A percentile compares a stretch with the other conserved stretches of the same genome.
Evolutionary conservation across 2,113 vertebrate species (phyloP).

Genomic region (Pterophyllum scalare): DNA sequence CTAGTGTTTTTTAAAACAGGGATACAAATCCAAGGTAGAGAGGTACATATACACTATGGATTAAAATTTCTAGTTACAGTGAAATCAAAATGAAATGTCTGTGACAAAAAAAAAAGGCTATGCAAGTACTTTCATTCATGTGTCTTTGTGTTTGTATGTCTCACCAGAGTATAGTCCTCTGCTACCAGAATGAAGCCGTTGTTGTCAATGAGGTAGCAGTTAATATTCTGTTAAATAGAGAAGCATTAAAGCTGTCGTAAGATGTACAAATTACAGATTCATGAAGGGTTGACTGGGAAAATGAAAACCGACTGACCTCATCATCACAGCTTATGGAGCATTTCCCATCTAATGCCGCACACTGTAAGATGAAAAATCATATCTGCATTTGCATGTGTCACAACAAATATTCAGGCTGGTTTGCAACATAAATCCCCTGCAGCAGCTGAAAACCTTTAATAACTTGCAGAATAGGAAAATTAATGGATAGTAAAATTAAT

Average conservation of each 20-base stretch:
- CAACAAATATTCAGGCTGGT: not conserved
- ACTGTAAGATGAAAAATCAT: conserved; percentile 77
- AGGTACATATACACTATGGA: not conserved
- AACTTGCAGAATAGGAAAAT: accelerated
- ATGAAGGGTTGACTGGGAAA: not conserved
- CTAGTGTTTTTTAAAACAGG: accelerated
- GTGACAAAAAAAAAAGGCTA: not conserved
- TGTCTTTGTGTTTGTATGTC: not conserved
- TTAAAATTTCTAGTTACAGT: not conserved
- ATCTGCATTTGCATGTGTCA: not conserved
- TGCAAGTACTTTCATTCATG: not conserved
- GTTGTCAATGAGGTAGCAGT: conserved; percentile 98
- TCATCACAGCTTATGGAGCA: conserved; percentile 98
- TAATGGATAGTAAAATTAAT: not conserved
- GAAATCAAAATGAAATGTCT: not conserved
- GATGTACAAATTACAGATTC: not conserved
- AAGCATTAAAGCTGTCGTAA: not conserved
- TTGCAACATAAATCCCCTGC: not conserved
- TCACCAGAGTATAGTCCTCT: conserved; percentile 92
- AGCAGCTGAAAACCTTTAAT: not conserved
- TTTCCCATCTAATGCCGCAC: conserved; percentile 92
- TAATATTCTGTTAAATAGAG: conserved; percentile 85
- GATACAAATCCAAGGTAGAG: not conserved
- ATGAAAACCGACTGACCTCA: conserved; percentile 82
- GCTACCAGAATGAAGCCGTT: conserved; percentile 97